Base-by-base conservation (phyloP, 2,888 invertebrate genomes). In the Drosophila borborema region DNA sequence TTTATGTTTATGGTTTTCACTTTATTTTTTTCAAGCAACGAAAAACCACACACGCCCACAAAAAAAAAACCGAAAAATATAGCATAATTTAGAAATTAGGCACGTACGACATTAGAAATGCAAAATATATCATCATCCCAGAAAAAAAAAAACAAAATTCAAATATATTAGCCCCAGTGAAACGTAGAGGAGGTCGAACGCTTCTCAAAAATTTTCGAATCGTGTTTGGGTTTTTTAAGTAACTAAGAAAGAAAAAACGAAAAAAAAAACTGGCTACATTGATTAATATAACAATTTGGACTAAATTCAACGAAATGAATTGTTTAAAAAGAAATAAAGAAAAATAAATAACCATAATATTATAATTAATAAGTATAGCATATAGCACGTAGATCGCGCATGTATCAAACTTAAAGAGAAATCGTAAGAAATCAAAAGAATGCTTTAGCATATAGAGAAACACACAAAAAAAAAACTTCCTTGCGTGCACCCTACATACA, bases 21-120 rank as follows among this genome's bases (percentile, higher is more conserved):
- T 43, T 23, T 28, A 28, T 28, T 72, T 49, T 49, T 71, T 70
- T 62, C 60, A 71, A 59, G 53, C 68, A 79, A 79, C 80, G 79
- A 74, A 36, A 49, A 64, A 59, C 56, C 68, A 61, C 72, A 72
- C 48, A 67, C 79, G 62, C 55, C 20, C 38, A 38, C 53, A 54
- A 16, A 54, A 34, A 31, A 68, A 60, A 74, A 60, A 18, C 48
- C 41, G 7, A 7, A 54, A 38, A 28, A 72, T 64, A 38, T 85
- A 85, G 85, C 74, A 87, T 85, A 85, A 85, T 90, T 80, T 86
- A 85, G 89, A 86, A 58, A 62, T 64, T 88, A 85, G 83, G 78
- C 85, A 85, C 85, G 83, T 85, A 88, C 74, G 70, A 82, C 83
- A 88, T 85, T 89, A 85, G 85, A 87, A 86, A 89, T 85, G 86